Percentiles rank a stretch among this genome's conserved stretches.
Evolutionary conservation across 2,113 vertebrate species (phyloP).

Genomic region (Apteryx owenii): DNA sequence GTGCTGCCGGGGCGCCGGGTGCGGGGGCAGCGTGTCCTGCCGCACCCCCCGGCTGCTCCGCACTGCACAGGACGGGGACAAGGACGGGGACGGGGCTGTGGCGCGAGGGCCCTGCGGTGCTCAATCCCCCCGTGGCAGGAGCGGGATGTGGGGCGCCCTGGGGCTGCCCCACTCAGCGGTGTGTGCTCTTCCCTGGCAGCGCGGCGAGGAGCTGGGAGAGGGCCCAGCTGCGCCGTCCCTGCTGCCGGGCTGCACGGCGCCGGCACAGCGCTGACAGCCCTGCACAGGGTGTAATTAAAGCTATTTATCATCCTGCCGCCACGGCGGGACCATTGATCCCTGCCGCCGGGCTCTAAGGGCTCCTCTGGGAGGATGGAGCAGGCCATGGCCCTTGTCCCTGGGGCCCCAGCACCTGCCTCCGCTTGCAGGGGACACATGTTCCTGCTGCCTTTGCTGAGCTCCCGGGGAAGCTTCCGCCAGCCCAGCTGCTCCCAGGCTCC

Average conservation of each 20-base stretch:
- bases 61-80: too few species aligned
- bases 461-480: not conserved
- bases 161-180: not conserved
- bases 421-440: not conserved
- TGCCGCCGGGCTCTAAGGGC: not conserved
- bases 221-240: not conserved
- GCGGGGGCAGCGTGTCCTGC: not conserved
- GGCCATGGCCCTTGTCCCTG: not conserved
- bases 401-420: not conserved
- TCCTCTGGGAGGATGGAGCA: conserved; percentile 40
- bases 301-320: conserved; percentile 39
- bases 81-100: too few species aligned
- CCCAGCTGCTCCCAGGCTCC: rapidly evolving
- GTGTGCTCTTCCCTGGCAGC: not conserved
- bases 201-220: not conserved
- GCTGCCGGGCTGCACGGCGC: not conserved
- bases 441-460: not conserved
- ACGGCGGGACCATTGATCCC: not conserved
- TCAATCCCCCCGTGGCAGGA: too few species aligned
- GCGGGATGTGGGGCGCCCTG: not conserved
- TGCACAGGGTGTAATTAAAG: not conserved
- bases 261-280: not conserved
- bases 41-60: too few species aligned
- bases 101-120: too few species aligned
- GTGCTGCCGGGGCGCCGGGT: not conserved